A percentile compares a stretch with the other conserved stretches of the same genome.
phyloP scores from a whole-genome alignment of 2,797 vertebrate species.

The Prionace glauca region DNA sequence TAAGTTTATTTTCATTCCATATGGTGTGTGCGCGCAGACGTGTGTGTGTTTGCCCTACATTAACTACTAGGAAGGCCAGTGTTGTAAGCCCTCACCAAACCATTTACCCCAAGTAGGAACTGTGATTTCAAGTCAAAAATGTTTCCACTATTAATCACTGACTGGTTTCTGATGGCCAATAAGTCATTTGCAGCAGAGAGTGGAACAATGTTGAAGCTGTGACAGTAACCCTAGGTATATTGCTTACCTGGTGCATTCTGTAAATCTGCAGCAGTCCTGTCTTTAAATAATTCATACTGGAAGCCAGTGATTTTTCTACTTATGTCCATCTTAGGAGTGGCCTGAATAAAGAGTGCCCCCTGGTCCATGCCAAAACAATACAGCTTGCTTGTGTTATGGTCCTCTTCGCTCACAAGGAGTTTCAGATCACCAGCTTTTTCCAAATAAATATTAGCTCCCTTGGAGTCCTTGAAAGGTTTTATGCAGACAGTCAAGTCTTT shows the following conservation, averaged over 20 bases:
- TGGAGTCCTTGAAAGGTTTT: constrained; percentile 77
- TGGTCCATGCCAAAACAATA: constrained; percentile 81
- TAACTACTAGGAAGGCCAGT: not conserved
- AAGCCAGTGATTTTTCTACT: constrained; percentile 84
- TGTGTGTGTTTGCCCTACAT: not conserved
- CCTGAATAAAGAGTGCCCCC: constrained; percentile 87
- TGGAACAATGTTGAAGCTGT: not conserved
- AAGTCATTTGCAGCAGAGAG: not conserved
- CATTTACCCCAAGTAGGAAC: not conserved
- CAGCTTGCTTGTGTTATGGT: constrained; percentile 62
- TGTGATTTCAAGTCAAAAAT: not conserved
- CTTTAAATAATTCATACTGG: constrained; percentile 83
- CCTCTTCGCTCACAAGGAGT: constrained; percentile 75
- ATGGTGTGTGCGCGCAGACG: not conserved
- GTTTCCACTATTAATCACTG: not conserved
- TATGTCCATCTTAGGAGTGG: constrained; percentile 83
- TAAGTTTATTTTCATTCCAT: not conserved
- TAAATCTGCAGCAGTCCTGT: constrained; percentile 61
- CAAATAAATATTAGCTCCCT: constrained; percentile 92
- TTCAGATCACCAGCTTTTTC: constrained; percentile 84
- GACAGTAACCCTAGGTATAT: not conserved
- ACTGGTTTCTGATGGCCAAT: not conserved
- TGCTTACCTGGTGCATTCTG: constrained; percentile 71
- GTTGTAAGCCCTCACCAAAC: not conserved
- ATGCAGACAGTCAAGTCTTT: constrained; percentile 83